A percentile compares a stretch with the other conserved stretches of the same genome.
phyloP scores from a whole-genome alignment of 2,888 invertebrate genomes.

The Orchesella flavescens region DNA sequence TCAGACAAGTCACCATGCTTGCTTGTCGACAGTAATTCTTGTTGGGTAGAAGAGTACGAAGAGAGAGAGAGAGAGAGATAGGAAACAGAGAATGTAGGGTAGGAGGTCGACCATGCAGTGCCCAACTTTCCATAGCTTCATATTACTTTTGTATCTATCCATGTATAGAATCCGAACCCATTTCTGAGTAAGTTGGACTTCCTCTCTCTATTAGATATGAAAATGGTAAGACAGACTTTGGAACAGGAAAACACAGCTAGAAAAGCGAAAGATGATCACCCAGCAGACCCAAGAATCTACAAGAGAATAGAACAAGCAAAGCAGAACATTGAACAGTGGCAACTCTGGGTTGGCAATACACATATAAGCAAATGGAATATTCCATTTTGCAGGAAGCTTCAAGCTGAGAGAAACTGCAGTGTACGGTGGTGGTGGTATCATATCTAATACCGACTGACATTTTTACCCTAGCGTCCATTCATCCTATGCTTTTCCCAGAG shows the following conservation, averaged over 20 bases:
- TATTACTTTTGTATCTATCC: background rate
- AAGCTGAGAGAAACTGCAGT: background rate
- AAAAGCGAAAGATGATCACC: background rate
- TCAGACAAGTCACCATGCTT: conserved; percentile 21
- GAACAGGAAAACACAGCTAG: background rate
- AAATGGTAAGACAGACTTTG: background rate
- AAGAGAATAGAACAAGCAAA: too few species aligned
- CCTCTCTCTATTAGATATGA: too few species aligned
- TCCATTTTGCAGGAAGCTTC: conserved; percentile 5
- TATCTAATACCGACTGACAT: conserved; percentile 50
- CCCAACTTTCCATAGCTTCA: background rate
- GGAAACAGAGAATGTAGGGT: conserved; percentile 43
- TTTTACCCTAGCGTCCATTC: conserved; percentile 5
- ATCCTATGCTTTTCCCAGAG: background rate
- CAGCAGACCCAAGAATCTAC: background rate
- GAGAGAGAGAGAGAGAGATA: too few species aligned
- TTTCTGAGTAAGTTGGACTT: too few species aligned
- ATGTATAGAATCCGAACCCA: background rate
- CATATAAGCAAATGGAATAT: background rate
- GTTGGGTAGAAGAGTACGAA: background rate
- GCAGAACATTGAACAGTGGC: too few species aligned
- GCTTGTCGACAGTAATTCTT: conserved; percentile 32
- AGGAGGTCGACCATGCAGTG: conserved; percentile 41
- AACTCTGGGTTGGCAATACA: too few species aligned
- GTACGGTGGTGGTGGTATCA: too few species aligned